These are phyloP conservation scores for Antechinus stuartii DNA, from an alignment of 2,113 vertebrate genomes.

Conservation along the genomic window DNA sequence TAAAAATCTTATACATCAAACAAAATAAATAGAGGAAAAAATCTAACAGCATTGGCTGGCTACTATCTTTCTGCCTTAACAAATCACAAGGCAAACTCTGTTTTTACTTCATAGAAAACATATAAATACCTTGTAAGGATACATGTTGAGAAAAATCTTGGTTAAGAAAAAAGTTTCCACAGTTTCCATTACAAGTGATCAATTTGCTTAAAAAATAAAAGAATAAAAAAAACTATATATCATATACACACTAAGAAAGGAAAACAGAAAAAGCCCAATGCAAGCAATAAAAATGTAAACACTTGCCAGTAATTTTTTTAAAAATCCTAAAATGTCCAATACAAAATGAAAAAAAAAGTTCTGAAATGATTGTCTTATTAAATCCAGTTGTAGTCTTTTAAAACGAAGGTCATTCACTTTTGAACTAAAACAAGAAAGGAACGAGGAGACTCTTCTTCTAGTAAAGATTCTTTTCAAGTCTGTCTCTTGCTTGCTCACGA, in stretches of 20 bases:
- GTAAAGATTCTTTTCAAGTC: conserved; percentile 17
- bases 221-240: conserved; percentile 48
- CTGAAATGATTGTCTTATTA: conserved; percentile 30
- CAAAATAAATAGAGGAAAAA: conserved; percentile 52
- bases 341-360: neutral
- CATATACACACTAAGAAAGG: conserved; percentile 1
- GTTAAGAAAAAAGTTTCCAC: neutral
- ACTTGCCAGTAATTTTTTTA: neutral
- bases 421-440: neutral
- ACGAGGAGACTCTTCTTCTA: conserved; percentile 63
- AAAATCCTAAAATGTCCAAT: neutral
- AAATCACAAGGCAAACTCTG: conserved; percentile 49
- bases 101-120: conserved; percentile 42
- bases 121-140: neutral
- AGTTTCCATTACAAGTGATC: conserved; percentile 9
- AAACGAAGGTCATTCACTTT: neutral
- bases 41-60: conserved; percentile 40
- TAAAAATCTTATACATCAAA: neutral
- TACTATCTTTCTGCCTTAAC: conserved; percentile 77
- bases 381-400: conserved; percentile 22
- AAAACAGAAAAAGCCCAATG: conserved; percentile 13
- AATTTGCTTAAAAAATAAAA: conserved; percentile 64
- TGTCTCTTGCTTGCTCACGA: conserved; percentile 48
- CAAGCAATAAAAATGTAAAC: conserved; percentile 43
- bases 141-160: neutral